These are phyloP conservation scores for Ernsta delagoae DNA, from an alignment of 2,888 invertebrate species.

Conservation along the genomic window DNA sequence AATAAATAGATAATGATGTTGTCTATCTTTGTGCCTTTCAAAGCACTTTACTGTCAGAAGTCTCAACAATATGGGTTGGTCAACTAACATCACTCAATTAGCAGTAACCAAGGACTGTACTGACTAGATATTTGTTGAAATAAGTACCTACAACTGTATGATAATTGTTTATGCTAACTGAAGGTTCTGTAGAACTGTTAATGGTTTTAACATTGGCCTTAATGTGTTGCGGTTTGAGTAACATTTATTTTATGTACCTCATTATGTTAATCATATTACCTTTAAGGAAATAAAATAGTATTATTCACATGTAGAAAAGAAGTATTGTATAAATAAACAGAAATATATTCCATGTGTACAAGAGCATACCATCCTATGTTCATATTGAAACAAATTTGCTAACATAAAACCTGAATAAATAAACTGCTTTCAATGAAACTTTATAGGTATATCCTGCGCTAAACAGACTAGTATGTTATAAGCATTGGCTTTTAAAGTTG, in stretches of 20 bases:
- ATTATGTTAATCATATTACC: not conserved
- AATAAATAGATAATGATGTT: not conserved
- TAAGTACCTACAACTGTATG: not conserved
- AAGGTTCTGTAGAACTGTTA: not conserved
- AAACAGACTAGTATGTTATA: no score
- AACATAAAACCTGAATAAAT: no score
- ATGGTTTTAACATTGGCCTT: slow-evolving; percentile 19
- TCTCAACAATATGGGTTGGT: not conserved
- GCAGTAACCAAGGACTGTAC: not conserved
- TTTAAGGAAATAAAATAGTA: not conserved
- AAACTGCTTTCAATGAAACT: no score
- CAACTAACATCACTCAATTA: not conserved
- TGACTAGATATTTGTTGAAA: not conserved
- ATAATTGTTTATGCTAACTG: slow-evolving; percentile 16
- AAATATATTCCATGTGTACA: no score
- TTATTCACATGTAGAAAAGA: no score
- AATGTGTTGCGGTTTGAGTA: slow-evolving; percentile 9
- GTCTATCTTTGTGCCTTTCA: not conserved
- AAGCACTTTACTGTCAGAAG: not conserved
- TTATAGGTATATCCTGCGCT: no score
- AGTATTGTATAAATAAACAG: no score
- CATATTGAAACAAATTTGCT: no score
- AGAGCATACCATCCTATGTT: no score
- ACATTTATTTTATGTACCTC: not conserved
- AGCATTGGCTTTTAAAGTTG: no score